phyloP scores from a whole-genome alignment of 2,888 invertebrate species.

The Abscondita cerata region DNA sequence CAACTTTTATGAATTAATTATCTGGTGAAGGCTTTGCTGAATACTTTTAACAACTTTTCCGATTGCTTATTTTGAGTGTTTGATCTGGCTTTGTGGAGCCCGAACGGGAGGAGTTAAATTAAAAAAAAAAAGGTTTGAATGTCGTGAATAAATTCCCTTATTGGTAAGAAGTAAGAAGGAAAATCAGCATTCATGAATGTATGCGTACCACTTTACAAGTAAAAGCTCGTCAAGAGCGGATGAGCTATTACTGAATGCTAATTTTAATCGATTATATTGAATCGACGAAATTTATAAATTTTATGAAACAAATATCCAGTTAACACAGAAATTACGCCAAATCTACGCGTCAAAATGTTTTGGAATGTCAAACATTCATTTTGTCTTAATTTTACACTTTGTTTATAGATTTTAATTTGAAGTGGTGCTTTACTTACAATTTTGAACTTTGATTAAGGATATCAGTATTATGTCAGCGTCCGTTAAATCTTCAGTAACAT shows the following conservation, averaged over 20 bases:
- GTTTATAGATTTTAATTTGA: background rate
- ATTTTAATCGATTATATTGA: constrained; percentile 46
- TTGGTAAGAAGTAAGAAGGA: constrained; percentile 40
- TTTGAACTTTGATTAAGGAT: background rate
- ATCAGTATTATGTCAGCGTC: constrained; percentile 22
- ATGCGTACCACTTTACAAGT: constrained; percentile 41
- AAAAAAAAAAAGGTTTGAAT: constrained; percentile 30
- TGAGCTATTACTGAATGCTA: constrained; percentile 45
- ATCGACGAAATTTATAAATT: constrained; percentile 8
- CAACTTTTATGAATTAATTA: constrained; percentile 37
- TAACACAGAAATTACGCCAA: background rate
- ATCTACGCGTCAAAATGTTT: constrained; percentile 6
- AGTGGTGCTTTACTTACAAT: background rate
- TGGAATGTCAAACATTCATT: constrained; percentile 24
- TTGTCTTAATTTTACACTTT: constrained; percentile 16
- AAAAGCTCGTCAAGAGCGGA: constrained; percentile 39
- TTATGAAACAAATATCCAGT: no score
- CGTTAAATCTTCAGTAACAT: constrained; percentile 20
- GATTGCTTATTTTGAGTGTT: constrained; percentile 30
- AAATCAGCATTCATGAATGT: constrained; percentile 43
- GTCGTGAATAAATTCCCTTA: constrained; percentile 43
- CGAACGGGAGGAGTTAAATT: constrained; percentile 25
- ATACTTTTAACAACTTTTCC: constrained; percentile 24
- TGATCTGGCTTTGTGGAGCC: constrained; percentile 24
- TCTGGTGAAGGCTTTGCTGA: constrained; percentile 21